phyloP scores from a whole-genome alignment of 1,140 invertebrate genomes.

The Pseudomyrmex gracilis region DNA sequence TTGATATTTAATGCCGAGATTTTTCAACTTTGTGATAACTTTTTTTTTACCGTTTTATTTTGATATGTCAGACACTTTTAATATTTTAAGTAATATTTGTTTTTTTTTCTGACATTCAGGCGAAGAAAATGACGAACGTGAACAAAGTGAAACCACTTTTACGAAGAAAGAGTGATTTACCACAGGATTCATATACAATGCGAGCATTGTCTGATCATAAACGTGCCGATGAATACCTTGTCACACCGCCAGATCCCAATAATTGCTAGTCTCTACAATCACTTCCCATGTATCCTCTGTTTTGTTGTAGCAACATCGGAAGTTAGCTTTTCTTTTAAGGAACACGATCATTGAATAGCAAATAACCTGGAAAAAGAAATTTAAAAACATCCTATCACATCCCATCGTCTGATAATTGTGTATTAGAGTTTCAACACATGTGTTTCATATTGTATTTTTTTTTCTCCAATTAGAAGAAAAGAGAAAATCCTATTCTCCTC shows the following conservation, averaged over 20 bases:
- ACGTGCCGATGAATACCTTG: slow-evolving; percentile 94
- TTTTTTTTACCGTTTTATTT: slow-evolving; percentile 29
- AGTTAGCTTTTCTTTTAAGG: slow-evolving; percentile 79
- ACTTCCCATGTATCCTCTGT: slow-evolving; percentile 81
- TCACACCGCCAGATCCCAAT: slow-evolving; percentile 93
- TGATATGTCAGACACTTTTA: slow-evolving; percentile 5
- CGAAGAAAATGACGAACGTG: slow-evolving; percentile 84
- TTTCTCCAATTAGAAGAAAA: slow-evolving; percentile 32
- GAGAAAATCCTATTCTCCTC: slow-evolving; percentile 54
- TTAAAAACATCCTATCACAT: too few relatives aligned
- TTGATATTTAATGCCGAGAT: neutral
- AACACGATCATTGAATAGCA: slow-evolving; percentile 61
- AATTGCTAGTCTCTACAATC: slow-evolving; percentile 90
- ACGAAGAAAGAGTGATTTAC: slow-evolving; percentile 97
- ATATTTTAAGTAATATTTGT: slow-evolving; percentile 40
- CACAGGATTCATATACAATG: slow-evolving; percentile 95
- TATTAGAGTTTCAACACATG: slow-evolving; percentile 50
- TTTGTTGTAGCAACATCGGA: slow-evolving; percentile 83
- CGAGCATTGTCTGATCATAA: slow-evolving; percentile 96
- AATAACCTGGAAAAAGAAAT: slow-evolving; percentile 53
- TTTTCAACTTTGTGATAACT: neutral
- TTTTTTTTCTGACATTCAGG: slow-evolving; percentile 72
- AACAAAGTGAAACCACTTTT: slow-evolving; percentile 95
- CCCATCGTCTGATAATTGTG: slow-evolving; percentile 55
- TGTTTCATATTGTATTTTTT: slow-evolving; percentile 59